Evolutionary conservation across 35 echinoderm and acorn worm genomes (phyloP).

Genomic region (Anneissia japonica): DNA sequence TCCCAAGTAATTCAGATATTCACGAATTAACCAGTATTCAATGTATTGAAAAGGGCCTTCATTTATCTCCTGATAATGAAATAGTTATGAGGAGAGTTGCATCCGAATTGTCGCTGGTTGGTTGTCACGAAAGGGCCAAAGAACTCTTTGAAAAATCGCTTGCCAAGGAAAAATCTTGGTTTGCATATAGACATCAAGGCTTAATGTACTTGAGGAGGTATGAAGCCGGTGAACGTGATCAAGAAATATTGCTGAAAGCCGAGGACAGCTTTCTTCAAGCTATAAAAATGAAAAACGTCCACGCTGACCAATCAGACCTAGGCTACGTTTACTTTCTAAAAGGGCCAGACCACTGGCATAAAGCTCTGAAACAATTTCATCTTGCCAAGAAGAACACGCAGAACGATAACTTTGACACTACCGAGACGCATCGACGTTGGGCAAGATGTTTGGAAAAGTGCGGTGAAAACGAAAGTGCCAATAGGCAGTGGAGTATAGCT

Average conservation of each 20-base stretch:
- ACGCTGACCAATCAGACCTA: conserved; percentile 74
- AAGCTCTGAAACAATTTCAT: conserved; percentile 47
- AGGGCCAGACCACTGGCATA: conserved; percentile 10
- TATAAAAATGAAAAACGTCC: conserved; percentile 35
- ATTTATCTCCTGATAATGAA: conserved; percentile 18
- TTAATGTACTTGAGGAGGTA: conserved; percentile 53
- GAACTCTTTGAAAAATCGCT: conserved; percentile 40
- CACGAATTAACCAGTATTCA: not conserved
- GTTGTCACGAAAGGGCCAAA: conserved; percentile 31
- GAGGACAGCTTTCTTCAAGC: conserved; percentile 30
- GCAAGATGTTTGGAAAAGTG: conserved; percentile 48
- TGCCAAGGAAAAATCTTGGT: conserved; percentile 30
- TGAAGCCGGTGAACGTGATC: not conserved
- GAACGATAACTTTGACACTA: conserved; percentile 71
- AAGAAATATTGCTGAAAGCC: conserved; percentile 35
- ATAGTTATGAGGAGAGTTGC: conserved; percentile 55
- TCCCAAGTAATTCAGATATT: not conserved
- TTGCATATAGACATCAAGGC: conserved; percentile 55
- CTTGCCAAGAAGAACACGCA: conserved; percentile 42
- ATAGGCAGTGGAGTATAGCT: conserved; percentile 13
- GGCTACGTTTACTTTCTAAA: conserved; percentile 51
- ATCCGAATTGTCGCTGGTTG: conserved; percentile 58
- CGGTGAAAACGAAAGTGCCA: conserved; percentile 47
- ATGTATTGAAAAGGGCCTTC: conserved; percentile 33
- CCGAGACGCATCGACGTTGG: conserved; percentile 68